Conservation (phyloP, 2,888 invertebrate genomes). For the Cantharis rufa region DNA sequence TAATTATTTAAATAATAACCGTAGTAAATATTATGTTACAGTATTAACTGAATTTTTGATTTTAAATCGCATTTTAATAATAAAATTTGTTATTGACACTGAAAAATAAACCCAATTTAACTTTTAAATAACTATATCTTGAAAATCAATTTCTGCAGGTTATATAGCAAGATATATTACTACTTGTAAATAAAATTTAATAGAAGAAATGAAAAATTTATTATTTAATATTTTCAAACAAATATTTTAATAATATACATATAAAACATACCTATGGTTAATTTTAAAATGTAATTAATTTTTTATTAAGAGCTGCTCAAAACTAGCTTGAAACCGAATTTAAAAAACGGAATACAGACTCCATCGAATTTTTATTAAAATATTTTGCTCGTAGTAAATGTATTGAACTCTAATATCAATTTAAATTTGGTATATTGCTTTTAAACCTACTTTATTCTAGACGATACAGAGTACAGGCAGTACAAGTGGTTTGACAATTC, state of each 20-base stretch:
- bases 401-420: not conserved
- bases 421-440: not conserved
- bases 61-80: not conserved
- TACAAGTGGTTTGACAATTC: constrained; percentile 17
- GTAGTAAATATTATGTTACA: too few relatives aligned
- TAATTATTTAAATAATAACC: too few relatives aligned
- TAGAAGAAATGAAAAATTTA: not conserved
- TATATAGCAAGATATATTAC: not conserved
- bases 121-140: not conserved
- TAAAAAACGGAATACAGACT: not conserved
- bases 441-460: constrained; percentile 9
- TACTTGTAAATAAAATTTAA: not conserved
- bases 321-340: not conserved
- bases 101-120: not conserved
- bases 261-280: not conserved
- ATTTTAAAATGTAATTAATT: too few relatives aligned
- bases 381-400: not conserved
- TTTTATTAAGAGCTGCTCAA: not conserved
- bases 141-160: not conserved
- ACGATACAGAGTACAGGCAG: constrained; percentile 6
- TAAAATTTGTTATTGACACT: not conserved
- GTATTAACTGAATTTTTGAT: not conserved
- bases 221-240: not conserved
- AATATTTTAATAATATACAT: not conserved
- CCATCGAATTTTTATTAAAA: not conserved